phyloP scores from a whole-genome alignment of 2,113 vertebrate genomes.

The Campylomormyrus tamandua region DNA sequence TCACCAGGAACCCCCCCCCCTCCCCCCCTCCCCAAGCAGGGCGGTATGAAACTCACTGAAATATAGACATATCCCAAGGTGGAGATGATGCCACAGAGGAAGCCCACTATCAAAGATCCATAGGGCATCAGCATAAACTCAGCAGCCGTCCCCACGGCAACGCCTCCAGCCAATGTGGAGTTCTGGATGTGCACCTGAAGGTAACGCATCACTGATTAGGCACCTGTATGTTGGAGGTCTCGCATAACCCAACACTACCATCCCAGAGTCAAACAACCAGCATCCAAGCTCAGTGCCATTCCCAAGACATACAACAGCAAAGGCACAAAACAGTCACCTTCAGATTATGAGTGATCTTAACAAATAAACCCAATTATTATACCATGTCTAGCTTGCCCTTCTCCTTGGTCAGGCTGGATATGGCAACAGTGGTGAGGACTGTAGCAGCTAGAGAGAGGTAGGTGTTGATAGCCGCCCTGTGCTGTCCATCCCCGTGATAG shows the following conservation, averaged over 20 bases:
- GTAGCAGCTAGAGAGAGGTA: conserved; percentile 77
- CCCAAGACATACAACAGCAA: background rate
- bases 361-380: conserved; percentile 26
- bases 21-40: too few species aligned
- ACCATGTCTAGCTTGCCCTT: conserved; percentile 93
- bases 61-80: conserved; percentile 78
- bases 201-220: background rate
- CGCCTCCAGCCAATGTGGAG: conserved; percentile 78
- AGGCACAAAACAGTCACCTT: background rate
- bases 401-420: conserved; percentile 80
- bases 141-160: conserved; percentile 81
- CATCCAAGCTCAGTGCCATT: background rate
- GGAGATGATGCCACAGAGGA: conserved; percentile 76
- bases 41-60: conserved; percentile 62
- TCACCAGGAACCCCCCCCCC: background rate
- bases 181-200: conserved; percentile 92
- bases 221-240: background rate
- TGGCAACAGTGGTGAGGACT: conserved; percentile 75
- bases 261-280: background rate
- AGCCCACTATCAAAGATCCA: conserved; percentile 80
- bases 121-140: conserved; percentile 91
- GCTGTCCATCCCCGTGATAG: conserved; percentile 78
- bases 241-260: background rate
- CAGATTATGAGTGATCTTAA: background rate
- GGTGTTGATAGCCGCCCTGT: conserved; percentile 84